These are phyloP conservation scores for Drymodes brunneopygia DNA, from an alignment of 2,113 vertebrate species.

Conservation along the genomic window DNA sequence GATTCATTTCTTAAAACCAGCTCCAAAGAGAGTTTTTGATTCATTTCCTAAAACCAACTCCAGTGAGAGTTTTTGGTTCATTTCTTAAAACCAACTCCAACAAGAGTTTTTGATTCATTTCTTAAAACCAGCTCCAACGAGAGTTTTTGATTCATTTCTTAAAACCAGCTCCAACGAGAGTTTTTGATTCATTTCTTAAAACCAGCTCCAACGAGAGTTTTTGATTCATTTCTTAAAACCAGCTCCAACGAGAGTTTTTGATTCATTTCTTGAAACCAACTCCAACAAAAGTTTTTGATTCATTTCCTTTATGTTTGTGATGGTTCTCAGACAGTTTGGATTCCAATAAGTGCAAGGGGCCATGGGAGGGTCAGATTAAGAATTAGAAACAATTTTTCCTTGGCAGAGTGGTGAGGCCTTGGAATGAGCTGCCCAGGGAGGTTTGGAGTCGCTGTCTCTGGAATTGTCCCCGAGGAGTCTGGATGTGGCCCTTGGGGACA, in stretches of 20 bases:
- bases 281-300: not conserved
- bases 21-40: not conserved
- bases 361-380: not conserved
- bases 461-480: not conserved
- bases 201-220: not conserved
- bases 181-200: not conserved
- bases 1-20: not conserved
- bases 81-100: not conserved
- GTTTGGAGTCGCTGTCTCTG: not conserved
- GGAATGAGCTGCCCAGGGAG: not conserved
- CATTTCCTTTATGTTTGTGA: not conserved
- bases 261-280: not conserved
- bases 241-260: not conserved
- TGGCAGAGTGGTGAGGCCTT: rapidly evolving
- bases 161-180: not conserved
- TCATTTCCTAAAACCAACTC: not conserved
- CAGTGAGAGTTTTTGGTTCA: no score
- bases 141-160: not conserved
- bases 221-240: not conserved
- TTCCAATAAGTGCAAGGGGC: not conserved
- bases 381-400: not conserved
- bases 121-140: not conserved
- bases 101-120: not conserved
- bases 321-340: not conserved
- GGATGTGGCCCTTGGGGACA: not conserved